These are phyloP conservation scores for Chromobotia macracanthus DNA, from an alignment of 2,797 vertebrate species.

Conservation along the genomic window DNA sequence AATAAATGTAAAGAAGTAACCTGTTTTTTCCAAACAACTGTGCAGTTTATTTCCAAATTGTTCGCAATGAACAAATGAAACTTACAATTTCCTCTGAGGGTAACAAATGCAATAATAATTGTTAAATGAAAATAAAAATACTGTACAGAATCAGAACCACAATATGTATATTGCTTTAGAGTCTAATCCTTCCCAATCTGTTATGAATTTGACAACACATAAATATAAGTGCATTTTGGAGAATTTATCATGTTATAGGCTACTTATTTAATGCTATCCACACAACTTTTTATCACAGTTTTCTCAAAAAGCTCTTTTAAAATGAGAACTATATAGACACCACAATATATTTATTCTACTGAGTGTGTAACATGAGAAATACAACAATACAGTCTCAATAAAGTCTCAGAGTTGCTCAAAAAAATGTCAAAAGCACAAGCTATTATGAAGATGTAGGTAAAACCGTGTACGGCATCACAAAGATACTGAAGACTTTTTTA, in stretches of 20 bases:
- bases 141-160: too few relatives aligned
- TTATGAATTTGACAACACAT: too few relatives aligned
- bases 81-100: too few relatives aligned
- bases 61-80: neutral
- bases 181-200: too few relatives aligned
- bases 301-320: too few relatives aligned
- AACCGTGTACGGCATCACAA: neutral
- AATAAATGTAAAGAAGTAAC: neutral
- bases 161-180: neutral
- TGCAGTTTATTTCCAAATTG: neutral
- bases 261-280: too few relatives aligned
- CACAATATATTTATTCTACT: neutral
- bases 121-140: too few relatives aligned
- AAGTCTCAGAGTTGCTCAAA: neutral
- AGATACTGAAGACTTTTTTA: slow-evolving; percentile 4
- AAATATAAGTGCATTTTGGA: too few relatives aligned
- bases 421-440: neutral
- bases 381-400: too few relatives aligned
- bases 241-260: too few relatives aligned
- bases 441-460: neutral
- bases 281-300: too few relatives aligned
- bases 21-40: neutral
- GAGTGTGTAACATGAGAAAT: neutral
- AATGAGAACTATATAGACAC: too few relatives aligned
- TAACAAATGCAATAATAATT: neutral